These are phyloP conservation scores for Nycticorax nycticorax DNA, from an alignment of 2,113 vertebrate species.

Conservation along the genomic window DNA sequence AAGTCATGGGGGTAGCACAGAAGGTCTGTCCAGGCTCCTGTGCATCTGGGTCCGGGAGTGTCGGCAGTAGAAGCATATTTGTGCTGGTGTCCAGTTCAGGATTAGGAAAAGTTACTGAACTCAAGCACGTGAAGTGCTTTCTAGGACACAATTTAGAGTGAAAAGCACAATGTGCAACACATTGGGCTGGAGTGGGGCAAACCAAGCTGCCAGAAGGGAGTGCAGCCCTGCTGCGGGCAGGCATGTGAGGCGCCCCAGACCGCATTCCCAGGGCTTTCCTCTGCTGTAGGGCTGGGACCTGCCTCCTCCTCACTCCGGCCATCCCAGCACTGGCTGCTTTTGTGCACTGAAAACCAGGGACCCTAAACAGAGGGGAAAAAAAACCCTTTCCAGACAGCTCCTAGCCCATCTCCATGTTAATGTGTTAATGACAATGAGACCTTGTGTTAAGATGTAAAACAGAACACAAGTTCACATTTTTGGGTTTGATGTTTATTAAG, in stretches of 20 bases:
- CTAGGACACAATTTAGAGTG: neutral
- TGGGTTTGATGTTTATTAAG: slow-evolving; percentile 1
- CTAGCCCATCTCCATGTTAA: neutral
- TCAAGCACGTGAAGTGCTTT: neutral
- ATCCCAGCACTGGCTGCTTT: neutral
- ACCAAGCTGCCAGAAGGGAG: neutral
- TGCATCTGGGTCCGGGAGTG: neutral
- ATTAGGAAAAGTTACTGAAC: neutral
- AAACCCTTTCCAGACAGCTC: neutral
- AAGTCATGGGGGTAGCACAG: neutral
- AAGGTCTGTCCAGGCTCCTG: neutral
- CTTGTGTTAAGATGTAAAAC: neutral
- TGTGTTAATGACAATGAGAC: neutral
- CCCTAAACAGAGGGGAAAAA: neutral
- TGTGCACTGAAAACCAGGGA: neutral
- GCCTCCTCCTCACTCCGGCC: neutral
- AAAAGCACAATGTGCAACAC: neutral
- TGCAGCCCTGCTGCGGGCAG: neutral
- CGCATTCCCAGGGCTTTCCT: neutral
- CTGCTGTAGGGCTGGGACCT: neutral
- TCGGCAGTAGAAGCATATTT: neutral
- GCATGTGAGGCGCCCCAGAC: rapidly evolving
- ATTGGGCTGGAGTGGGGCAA: neutral
- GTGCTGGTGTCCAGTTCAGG: neutral
- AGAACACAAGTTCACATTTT: neutral